Base-by-base conservation (phyloP, 2,113 vertebrate species). In the Gymnogyps californianus region DNA sequence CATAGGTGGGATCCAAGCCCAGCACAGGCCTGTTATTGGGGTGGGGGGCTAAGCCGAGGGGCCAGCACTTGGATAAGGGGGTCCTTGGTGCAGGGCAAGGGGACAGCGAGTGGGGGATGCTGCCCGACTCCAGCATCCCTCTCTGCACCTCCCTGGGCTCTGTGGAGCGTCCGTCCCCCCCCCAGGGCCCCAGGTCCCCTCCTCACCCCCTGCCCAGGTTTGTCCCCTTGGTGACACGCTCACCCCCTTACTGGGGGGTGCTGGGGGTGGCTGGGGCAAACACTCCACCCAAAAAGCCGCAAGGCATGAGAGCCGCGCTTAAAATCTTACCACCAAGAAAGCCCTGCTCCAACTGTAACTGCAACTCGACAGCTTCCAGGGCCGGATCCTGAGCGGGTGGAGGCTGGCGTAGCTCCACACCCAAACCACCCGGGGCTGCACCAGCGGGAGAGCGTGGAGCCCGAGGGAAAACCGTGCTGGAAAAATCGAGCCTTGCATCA, bases 401-500 rank as follows among this genome's bases (percentile, higher is more conserved):
- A 96, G 90, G 90, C 46, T 64, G 92, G 38, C 7, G n/a, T 0
- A 17, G 77, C 96, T 90, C 87, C 85, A 66, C 90, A 74, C 78
- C 96, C 93, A 13, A 54, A 85, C 3, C 87, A 36, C 84, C 89
- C 55, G 2, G 58, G 71, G 89, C 65, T 81, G 91, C 91, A 89
- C 91, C 93, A 83, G 93, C 40, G 36, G 90, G 89, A 88, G 88
- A 72, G 40, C 62, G 21, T 7, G 28, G 87, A 97, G 96, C 94
- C 94, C 77, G 19, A 91, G 94, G 94, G 92, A 89, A 89, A 96
- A 70, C 19, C 28, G 86, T 78, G 93, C 94, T 97, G 92, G 90
- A 85, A 95, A 92, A 76, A 97, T 90, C 66, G 44, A 96, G 95
- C 87, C 95, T 94, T 94, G 95, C 96, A 97, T 95, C 95, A 95